phyloP scores from a whole-genome alignment of 2,113 vertebrate genomes.

The Lichenostomus cassidix region DNA sequence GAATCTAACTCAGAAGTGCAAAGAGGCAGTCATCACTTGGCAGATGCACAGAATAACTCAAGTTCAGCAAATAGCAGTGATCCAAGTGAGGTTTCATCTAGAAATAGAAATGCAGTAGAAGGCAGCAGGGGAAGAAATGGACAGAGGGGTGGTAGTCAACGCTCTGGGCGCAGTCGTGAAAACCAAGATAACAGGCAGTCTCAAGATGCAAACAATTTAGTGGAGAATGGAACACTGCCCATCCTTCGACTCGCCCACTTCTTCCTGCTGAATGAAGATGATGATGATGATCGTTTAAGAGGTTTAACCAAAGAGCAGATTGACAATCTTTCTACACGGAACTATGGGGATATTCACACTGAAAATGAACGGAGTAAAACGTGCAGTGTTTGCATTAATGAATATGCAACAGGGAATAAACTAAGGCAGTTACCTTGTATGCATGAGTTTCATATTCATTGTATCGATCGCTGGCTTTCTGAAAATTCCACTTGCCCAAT shows the following conservation, averaged over 20 bases:
- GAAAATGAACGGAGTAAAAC: slow-evolving; percentile 86
- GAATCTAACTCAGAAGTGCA: slow-evolving; percentile 83
- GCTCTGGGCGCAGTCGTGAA: not conserved
- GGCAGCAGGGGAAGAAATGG: not conserved
- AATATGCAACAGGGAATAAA: slow-evolving; percentile 93
- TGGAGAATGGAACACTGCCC: slow-evolving; percentile 88
- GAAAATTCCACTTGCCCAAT: slow-evolving; percentile 96
- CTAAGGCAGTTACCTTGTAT: slow-evolving; percentile 89
- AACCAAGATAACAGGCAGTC: slow-evolving; percentile 65
- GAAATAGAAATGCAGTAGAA: slow-evolving; percentile 44
- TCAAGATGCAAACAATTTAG: slow-evolving; percentile 83
- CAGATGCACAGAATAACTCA: not conserved
- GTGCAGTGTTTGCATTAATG: slow-evolving; percentile 95
- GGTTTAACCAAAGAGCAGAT: slow-evolving; percentile 98
- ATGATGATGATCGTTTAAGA: slow-evolving; percentile 81
- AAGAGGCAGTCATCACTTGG: slow-evolving; percentile 39
- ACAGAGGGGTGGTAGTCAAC: not conserved
- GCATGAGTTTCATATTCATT: slow-evolving; percentile 96
- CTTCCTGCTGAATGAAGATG: slow-evolving; percentile 89
- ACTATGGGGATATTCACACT: slow-evolving; percentile 83
- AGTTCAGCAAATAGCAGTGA: slow-evolving; percentile 15
- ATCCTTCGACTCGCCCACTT: slow-evolving; percentile 91
- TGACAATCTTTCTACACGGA: slow-evolving; percentile 92
- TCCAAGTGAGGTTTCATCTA: slow-evolving; percentile 13
- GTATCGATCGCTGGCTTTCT: slow-evolving; percentile 96